Evolutionary conservation across 2,113 vertebrate genomes (phyloP).

Genomic region (Dunckerocampus dactyliophorus): DNA sequence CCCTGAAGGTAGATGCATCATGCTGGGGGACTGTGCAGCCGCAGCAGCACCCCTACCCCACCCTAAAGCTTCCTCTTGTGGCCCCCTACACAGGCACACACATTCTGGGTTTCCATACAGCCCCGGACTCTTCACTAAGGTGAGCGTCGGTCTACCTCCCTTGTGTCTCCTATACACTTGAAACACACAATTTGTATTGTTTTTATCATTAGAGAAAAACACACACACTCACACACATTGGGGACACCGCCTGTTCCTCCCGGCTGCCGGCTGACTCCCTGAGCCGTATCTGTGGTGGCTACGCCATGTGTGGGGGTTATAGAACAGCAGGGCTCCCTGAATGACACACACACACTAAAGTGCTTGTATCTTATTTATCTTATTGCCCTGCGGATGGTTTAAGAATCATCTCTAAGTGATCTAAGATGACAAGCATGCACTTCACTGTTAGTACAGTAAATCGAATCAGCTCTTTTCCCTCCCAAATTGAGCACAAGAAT

Average conservation of each 20-base stretch:
- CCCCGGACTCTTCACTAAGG: conserved; percentile 57
- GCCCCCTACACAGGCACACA: conserved; percentile 16
- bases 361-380: conserved; percentile 28
- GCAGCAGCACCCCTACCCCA: conserved; percentile 58
- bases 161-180: conserved; percentile 48
- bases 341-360: conserved; percentile 49
- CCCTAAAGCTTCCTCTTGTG: conserved; percentile 43
- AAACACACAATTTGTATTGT: conserved; percentile 56
- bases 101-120: conserved; percentile 35
- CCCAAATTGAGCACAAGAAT: conserved; percentile 5
- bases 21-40: conserved; percentile 69
- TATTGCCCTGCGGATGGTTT: conserved; percentile 47
- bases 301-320: conserved; percentile 70
- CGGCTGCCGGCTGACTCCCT: conserved; percentile 70
- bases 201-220: conserved; percentile 69
- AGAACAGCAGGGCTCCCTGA: conserved; percentile 67
- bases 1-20: conserved; percentile 80
- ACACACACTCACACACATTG: conserved; percentile 40
- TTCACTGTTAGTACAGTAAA: conserved; percentile 16
- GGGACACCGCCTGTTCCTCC: conserved; percentile 70
- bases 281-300: conserved; percentile 70
- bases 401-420: conserved; percentile 51
- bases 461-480: not conserved
- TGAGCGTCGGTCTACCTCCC: conserved; percentile 47
- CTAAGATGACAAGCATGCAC: conserved; percentile 31